Base-by-base conservation (phyloP, 2,888 invertebrate genomes). In the Ceratothoa steindachneri region DNA sequence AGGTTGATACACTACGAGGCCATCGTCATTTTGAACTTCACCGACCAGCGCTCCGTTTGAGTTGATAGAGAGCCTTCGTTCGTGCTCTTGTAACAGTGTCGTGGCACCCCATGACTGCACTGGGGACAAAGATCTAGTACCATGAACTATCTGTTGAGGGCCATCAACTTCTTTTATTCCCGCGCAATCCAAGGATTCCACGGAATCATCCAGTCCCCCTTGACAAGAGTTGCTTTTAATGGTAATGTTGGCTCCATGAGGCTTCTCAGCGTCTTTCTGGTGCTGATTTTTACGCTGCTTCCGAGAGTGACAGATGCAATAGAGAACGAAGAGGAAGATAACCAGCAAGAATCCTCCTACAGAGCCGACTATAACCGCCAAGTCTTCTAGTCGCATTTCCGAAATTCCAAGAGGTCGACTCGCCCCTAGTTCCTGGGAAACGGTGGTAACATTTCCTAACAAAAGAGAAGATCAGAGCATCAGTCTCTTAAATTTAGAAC, bases 71-170 rank as follows among this genome's bases (percentile, higher is more conserved):
- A 78, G 53, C 5, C 75, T 69, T 7, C 78, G 65, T 51, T 78
- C 78, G 29, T 78, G 78, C 30, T 78, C 78, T 60, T 78, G 75
- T 3, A 75, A 69, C 19, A 78, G 75, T 9, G 73, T 75, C 15
- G 78, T 74, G 12, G 78, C 78, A 1, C 75, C 78, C 78, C 78
- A 78, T n/a, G 75, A 78, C 73, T 78, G 78, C 27, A 78, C 78
- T 0, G 78, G 78, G 3, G 78, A 75, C 19, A 76, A 69, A 15
- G 75, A 75, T 7, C 75, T 70, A 30, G 71, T 71, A 15, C 71
- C 73, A 5, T 67, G 30, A n/a, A 31, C 19, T 19, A 67, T 9
- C 27, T 60, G 60, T 24, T 60, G 60, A 60, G 60, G 2, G 28
- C 27, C 64, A 53, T 78, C 75, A 1, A 73, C 30, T 1, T 75